phyloP scores from a whole-genome alignment of 2,888 invertebrate species.

The Aphelenchoides bicaudatus region DNA sequence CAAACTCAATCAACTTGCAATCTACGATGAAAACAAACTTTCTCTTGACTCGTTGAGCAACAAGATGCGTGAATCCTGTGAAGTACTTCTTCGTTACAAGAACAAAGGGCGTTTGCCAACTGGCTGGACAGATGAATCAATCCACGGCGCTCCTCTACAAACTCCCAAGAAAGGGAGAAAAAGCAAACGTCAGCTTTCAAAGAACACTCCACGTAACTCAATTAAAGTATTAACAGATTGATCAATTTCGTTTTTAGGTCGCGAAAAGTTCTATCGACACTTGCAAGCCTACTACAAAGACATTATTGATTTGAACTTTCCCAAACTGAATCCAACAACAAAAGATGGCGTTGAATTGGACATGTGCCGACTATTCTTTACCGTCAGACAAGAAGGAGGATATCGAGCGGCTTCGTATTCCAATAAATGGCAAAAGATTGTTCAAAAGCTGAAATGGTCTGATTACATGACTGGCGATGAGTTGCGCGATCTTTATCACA shows the following conservation, averaged over 20 bases:
- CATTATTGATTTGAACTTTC: no score
- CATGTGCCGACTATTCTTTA: background rate
- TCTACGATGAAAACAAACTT: no score
- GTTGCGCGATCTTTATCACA: conserved; percentile 4
- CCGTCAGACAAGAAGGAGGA: background rate
- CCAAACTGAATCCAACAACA: background rate
- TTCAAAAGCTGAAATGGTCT: background rate
- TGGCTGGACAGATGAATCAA: conserved; percentile 3
- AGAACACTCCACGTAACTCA: no score
- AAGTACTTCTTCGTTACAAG: no score
- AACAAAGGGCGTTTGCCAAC: conserved; percentile 9
- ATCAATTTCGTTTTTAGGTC: no score
- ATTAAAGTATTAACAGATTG: no score
- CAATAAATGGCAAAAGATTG: background rate
- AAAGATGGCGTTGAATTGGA: background rate
- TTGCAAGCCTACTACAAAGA: background rate
- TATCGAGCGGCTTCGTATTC: background rate
- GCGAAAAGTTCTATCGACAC: background rate
- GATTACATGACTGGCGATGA: background rate
- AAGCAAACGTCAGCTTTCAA: no score
- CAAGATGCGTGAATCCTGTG: no score
- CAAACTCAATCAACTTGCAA: no score
- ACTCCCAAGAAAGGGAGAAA: no score
- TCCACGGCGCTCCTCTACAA: background rate
- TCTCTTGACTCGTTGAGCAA: no score